Conservation (phyloP, 2,888 invertebrate species). For the Polydrusus cervinus region DNA sequence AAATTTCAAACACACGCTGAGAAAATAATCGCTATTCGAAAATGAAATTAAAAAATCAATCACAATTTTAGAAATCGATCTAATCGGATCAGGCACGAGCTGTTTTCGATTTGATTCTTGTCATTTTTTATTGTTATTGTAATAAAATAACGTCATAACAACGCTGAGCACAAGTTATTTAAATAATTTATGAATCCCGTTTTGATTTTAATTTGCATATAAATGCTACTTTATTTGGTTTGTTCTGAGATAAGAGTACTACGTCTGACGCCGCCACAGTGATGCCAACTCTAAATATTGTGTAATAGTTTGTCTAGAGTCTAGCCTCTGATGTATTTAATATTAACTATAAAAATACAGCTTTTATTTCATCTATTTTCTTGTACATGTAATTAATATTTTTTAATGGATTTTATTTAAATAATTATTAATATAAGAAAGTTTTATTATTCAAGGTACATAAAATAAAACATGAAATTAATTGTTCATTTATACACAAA, state of each 20-base stretch:
- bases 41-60: conserved; percentile 53
- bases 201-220: conserved; percentile 47
- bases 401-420: conserved; percentile 4
- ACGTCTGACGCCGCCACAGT: conserved; percentile 10
- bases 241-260: conserved; percentile 23
- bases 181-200: conserved; percentile 44
- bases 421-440: background rate
- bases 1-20: conserved; percentile 40
- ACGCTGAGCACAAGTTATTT: conserved; percentile 43
- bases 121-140: conserved; percentile 47
- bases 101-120: conserved; percentile 49
- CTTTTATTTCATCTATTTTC: background rate
- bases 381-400: conserved; percentile 9
- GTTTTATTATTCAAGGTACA: no score
- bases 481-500: no score
- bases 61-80: conserved; percentile 51
- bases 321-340: conserved; percentile 9
- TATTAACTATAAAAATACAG: background rate
- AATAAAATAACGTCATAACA: conserved; percentile 53
- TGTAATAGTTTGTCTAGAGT: conserved; percentile 13
- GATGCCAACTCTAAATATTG: conserved; percentile 4
- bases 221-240: conserved; percentile 51
- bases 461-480: no score
- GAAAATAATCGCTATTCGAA: conserved; percentile 45
- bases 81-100: conserved; percentile 54